Evolutionary conservation across 1,140 invertebrate genomes (phyloP), one percentile per base, ranked within the genome.

Genomic region (Drosophila equinoxialis): DNA sequence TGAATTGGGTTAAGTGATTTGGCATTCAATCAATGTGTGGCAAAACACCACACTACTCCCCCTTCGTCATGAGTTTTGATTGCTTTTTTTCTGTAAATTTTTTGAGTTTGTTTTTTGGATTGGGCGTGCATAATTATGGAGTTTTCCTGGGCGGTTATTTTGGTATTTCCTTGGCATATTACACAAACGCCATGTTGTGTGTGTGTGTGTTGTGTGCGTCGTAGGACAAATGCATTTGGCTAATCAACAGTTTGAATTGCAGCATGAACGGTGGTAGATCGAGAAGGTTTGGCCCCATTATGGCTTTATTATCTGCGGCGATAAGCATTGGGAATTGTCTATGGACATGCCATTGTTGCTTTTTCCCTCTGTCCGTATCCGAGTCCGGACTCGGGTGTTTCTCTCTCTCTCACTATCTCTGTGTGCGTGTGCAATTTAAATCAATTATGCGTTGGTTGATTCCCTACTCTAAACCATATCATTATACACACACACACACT

Each of bases 1-100:
- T 65, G 74, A 81, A 78, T 86, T 86, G 78, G 82, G 82, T 85
- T 85, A 85, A 85, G 81, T 85, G 78, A 75, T 75, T 74, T 85
- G 81, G 74, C 78, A 76, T 86, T 85, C 78, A 75, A 86, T 86
- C 82, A 81, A 81, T 77, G 77, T 63, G 20, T 35, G 58, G 58
- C 35, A 6, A 35, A 35, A 35, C 35, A 20, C 73, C 51, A 14
- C 51, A 30, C 26, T 55, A 26, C 23, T 26, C 30, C 1, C 30
- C 6, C 30, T 30, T 1, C 30, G 6, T 48, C 8, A 17, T 14
- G 54, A 64, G 23, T 8, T 41, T 10, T 8, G 17, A 51, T 20
- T 23, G 17, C 45, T 11, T 51, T 51, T 48, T 48, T 48, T 51
- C 23, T 20, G 7, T 48, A 30, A 1, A 30, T 48, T 41, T 7